Evolutionary conservation across 2,797 vertebrate genomes (phyloP), one percentile per base, ranked within the genome.

Genomic region (Anguilla pacifica): DNA sequence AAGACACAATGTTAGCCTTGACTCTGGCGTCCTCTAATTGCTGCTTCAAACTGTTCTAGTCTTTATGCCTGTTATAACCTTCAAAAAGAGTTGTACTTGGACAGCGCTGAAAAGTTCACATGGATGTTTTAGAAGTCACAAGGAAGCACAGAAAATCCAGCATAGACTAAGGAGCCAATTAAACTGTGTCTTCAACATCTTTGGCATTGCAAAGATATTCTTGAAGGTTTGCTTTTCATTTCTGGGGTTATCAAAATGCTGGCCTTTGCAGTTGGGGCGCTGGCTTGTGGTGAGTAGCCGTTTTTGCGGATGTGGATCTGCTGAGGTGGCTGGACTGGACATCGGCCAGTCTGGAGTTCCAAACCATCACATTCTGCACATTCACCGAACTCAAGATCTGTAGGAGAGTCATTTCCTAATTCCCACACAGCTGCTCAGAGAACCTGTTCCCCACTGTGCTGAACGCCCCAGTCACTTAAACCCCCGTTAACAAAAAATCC

Each of bases 401-500:
- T 28, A 43, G 53, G 31, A 11, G 3, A 31, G 31, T 43, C 57
- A 22, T 39, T n/a, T 59, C 43, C 15, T 59, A 9, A 13, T 83
- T 82, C 79, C 43, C 79, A 51, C 79, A 51, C 46, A 49, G 25
- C 79, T 82, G 74, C 39, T 46, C 74, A 43, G 39, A 46, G 74
- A 79, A 43, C 31, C 74, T 39, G 13, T 39, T 35, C 53, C 72
- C 74, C 22, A 53, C 74, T 57, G 5, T 0, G 35, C 35, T 46
- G 31, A 82, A 51, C 19, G 22, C 15, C 6, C 25, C 35, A 2
- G 39, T 79, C 15, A 28, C n/a, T 59, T 39, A 91, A 92, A 90
- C 90, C 86, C 88, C 89, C 89, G 84, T 90, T 77, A 84, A 77
- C 10, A 17, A 90, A 89, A 92, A 87, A 89, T 92, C 91, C 91